phyloP scores from a whole-genome alignment of 1,140 invertebrate genomes.

The Drosophila arawakana region DNA sequence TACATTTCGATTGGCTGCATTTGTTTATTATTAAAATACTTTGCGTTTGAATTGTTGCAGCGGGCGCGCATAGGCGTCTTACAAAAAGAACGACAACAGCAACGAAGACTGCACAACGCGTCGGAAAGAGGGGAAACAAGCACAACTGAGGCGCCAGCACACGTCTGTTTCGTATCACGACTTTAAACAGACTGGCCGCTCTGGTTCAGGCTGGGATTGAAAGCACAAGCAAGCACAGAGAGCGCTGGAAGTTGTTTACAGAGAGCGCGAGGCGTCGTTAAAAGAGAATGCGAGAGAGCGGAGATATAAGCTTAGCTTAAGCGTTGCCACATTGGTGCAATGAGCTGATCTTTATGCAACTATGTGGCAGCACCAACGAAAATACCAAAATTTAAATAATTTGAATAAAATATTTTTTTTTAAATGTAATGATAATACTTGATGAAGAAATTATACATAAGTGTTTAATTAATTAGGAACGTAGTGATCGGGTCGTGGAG shows the following conservation, averaged over 20 bases:
- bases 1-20: constrained; percentile 49
- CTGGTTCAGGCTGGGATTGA: constrained; percentile 22
- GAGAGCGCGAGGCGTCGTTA: neutral
- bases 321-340: neutral
- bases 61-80: constrained; percentile 52
- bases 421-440: too few species aligned
- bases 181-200: constrained; percentile 43
- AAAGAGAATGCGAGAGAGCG: neutral
- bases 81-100: too few species aligned
- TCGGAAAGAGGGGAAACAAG: constrained; percentile 32
- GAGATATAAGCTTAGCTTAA: neutral
- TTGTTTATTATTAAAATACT: constrained; percentile 58
- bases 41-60: constrained; percentile 58
- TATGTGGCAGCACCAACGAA: neutral
- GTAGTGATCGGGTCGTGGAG: too few species aligned
- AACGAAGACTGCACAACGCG: constrained; percentile 48
- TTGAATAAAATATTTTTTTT: neutral
- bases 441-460: too few species aligned
- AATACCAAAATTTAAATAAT: neutral
- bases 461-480: too few species aligned
- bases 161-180: constrained; percentile 47
- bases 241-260: neutral
- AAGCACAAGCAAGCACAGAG: constrained; percentile 9
- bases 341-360: neutral
- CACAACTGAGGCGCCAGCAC: constrained; percentile 38